Evolutionary conservation across 2,888 invertebrate species (phyloP).

Genomic region (Apodemia duryi): DNA sequence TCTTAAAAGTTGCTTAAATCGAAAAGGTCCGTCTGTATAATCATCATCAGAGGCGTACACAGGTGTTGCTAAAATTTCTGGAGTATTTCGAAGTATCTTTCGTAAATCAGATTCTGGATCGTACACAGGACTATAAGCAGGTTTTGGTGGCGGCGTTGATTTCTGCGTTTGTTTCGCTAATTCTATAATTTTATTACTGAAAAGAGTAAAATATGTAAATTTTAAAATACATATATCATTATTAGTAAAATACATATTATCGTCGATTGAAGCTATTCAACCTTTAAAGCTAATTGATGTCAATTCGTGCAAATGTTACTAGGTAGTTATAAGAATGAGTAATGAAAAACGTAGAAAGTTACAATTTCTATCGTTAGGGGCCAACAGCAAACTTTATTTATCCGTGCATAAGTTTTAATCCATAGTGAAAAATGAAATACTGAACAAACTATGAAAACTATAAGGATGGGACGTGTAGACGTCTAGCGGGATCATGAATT

Average conservation of each 20-base stretch:
- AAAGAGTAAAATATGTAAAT: conserved; percentile 22
- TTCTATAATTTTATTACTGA: conserved; percentile 74
- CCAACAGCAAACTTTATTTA: too few relatives aligned
- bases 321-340: background rate
- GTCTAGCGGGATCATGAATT: too few relatives aligned
- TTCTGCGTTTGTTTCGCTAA: conserved; percentile 65
- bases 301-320: too few relatives aligned
- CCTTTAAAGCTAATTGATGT: background rate
- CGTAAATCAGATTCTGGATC: conserved; percentile 71
- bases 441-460: too few relatives aligned
- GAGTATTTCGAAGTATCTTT: conserved; percentile 69
- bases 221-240: background rate
- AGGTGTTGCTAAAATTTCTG: conserved; percentile 69
- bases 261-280: background rate
- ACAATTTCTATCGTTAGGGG: background rate
- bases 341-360: background rate
- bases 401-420: too few relatives aligned
- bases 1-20: conserved; percentile 82
- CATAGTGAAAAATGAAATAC: too few relatives aligned
- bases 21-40: conserved; percentile 82
- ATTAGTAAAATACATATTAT: background rate
- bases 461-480: too few relatives aligned
- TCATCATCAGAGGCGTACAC: conserved; percentile 71
- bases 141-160: conserved; percentile 50
- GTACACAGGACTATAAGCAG: conserved; percentile 51